Conservation (phyloP, 2,888 invertebrate species). For the Sepiola atlantica region DNA sequence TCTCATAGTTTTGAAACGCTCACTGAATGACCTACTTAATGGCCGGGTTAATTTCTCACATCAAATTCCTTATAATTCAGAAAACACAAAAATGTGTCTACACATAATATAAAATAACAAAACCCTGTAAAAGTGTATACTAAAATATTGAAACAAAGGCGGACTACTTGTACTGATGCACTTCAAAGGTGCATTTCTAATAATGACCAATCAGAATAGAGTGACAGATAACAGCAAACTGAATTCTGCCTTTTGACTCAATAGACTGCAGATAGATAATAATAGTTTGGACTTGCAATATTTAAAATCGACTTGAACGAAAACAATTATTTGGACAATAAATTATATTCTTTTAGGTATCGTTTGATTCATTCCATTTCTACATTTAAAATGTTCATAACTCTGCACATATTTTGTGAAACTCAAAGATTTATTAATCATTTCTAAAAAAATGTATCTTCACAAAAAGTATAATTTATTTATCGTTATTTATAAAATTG, state of each 20-base stretch:
- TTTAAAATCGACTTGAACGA: background rate
- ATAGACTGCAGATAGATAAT: background rate
- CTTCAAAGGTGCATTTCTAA: background rate
- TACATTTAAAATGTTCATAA: background rate
- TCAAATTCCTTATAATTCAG: too few species aligned
- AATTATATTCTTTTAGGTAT: background rate
- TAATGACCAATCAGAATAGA: background rate
- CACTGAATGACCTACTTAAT: constrained; percentile 8
- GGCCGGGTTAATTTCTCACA: background rate
- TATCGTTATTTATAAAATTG: too few species aligned
- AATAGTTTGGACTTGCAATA: background rate
- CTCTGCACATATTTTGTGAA: too few species aligned
- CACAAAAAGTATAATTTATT: too few species aligned
- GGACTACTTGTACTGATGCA: too few species aligned
- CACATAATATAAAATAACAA: background rate
- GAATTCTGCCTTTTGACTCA: too few species aligned
- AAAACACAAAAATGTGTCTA: background rate
- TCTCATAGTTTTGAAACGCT: background rate
- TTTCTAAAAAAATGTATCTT: too few species aligned
- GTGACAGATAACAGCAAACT: background rate
- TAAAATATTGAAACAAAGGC: background rate
- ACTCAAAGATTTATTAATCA: too few species aligned
- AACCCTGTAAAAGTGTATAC: background rate
- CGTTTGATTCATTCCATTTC: background rate
- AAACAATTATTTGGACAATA: background rate